These are phyloP conservation scores for Calypte anna DNA, from an alignment of 2,113 vertebrate genomes.

Conservation along the genomic window DNA sequence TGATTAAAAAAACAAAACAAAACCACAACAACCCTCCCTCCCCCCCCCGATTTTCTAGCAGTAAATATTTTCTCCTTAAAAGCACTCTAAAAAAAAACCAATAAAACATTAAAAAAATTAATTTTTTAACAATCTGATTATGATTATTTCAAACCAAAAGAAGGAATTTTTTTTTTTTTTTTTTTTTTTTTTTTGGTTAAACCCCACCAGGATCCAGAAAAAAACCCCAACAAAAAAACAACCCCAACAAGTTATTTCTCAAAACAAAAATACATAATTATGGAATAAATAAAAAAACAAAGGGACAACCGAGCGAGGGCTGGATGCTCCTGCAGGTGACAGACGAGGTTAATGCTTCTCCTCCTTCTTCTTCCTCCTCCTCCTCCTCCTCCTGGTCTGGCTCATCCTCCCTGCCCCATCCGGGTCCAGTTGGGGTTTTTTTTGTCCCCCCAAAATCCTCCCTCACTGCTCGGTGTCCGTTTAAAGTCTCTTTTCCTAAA, in stretches of 20 bases:
- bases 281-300: constrained; percentile 39
- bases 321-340: constrained; percentile 59
- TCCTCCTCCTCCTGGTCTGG: background rate
- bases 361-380: background rate
- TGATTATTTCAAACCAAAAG: background rate
- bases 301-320: constrained; percentile 26
- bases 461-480: background rate
- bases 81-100: constrained; percentile 33
- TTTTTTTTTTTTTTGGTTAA: background rate
- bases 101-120: background rate
- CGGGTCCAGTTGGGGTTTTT: no score
- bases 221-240: background rate
- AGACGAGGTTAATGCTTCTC: background rate
- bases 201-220: background rate
- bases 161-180: background rate
- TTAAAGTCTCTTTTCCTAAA: background rate
- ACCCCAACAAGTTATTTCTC: background rate
- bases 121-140: background rate
- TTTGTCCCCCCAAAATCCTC: background rate
- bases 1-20: background rate
- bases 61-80: constrained; percentile 14
- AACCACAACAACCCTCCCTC: background rate
- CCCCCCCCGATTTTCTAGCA: no score
- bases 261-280: background rate
- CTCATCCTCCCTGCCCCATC: no score